Percentiles rank a stretch among this genome's conserved stretches.
Conservation (phyloP, 2,888 invertebrate species). For the Apantesis nais region DNA sequence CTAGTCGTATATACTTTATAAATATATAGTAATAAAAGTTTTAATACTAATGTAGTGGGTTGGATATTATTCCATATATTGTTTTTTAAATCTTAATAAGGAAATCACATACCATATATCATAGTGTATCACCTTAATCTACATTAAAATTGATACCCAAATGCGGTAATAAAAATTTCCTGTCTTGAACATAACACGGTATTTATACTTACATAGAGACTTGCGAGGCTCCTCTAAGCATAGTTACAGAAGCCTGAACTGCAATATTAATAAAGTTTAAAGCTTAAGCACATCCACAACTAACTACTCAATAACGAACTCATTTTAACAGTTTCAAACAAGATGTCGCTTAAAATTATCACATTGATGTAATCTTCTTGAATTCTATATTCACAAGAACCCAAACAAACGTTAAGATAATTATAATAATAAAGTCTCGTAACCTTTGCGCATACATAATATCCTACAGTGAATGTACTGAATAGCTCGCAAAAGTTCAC, state of each 20-base stretch:
- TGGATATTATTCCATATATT: too few relatives aligned
- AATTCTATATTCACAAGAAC: slow-evolving; percentile 6
- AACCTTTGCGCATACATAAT: slow-evolving; percentile 15
- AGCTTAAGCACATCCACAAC: background rate
- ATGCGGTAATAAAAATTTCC: background rate
- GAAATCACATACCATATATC: too few relatives aligned
- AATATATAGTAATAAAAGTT: too few relatives aligned
- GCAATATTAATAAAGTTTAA: slow-evolving; percentile 2
- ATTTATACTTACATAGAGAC: background rate
- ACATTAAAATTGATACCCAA: background rate
- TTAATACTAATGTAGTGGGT: too few relatives aligned
- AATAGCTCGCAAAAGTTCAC: slow-evolving; percentile 24
- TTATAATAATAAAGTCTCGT: slow-evolving; percentile 12
- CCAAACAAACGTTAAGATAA: slow-evolving; percentile 13
- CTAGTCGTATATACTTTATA: too few relatives aligned
- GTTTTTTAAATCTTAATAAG: too few relatives aligned
- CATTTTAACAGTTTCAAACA: slow-evolving; percentile 3
- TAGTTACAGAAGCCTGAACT: background rate
- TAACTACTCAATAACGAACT: background rate
- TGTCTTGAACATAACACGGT: background rate
- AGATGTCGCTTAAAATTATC: slow-evolving; percentile 8
- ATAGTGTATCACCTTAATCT: too few relatives aligned
- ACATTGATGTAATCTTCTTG: background rate
- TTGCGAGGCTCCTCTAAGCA: background rate
- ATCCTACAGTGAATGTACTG: slow-evolving; percentile 22